Evolutionary conservation across 2,888 invertebrate species (phyloP), one percentile per base, ranked within the genome.

Genomic region (Thelaira solivaga): DNA sequence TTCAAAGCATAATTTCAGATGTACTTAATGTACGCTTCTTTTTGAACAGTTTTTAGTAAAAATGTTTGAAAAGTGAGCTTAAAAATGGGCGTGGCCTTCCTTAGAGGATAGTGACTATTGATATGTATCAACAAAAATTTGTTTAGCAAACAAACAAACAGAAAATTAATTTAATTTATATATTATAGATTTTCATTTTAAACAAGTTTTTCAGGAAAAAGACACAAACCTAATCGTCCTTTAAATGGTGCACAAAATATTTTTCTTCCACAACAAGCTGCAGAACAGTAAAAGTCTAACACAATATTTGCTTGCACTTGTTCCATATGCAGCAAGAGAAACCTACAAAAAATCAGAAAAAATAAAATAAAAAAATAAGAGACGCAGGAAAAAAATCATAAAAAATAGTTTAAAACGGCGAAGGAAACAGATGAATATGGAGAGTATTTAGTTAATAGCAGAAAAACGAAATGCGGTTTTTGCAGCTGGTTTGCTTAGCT

Each of bases 271-370:
- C 65, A 36, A 51, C 41, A 41, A 34, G 24, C 26, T 47, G 26
- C 1, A 8, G 29, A 45, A 20, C 53, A 29, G 6, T 29, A 16
- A 36, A 31, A 61, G 41, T 41, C 61, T 61, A 53, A 41, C 39
- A 71, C 53, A 74, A 78, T 74, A 71, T 78, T 78, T 74, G 74
- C 61, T 78, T 49, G 64, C 69, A 74, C 53, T 74, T 74, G 74
- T 74, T 72, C 45, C 64, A 69, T 65, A 78, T 78, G 61, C 65
- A 61, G 16, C 39, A 53, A 4, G 24, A 61, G 16, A 51, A 67
- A 67, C 16, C 36, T 16, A 7, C 10, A 16, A 34, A 59, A 69
- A 69, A 57, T 3, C 20, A 18, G 20, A 22, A 43, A 41, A 31
- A 59, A 39, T 4, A 16, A n/a, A n/a, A n/a, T n/a, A n/a, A n/a